Evolutionary conservation across 2,888 invertebrate species (phyloP).

Genomic region (Catocala fraxini): DNA sequence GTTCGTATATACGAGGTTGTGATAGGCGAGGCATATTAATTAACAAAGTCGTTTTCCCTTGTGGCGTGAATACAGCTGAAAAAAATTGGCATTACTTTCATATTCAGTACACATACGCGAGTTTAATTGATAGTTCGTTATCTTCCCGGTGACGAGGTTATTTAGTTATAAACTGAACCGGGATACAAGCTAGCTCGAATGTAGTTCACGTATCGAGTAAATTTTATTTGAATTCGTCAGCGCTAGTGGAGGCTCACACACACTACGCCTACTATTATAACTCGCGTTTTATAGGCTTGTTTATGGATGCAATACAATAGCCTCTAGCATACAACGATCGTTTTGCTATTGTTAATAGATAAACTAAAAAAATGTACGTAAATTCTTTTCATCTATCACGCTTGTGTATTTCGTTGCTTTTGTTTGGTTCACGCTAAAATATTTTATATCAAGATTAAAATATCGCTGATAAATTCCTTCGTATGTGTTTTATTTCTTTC

Average conservation of each 20-base stretch:
- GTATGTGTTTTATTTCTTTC: not conserved
- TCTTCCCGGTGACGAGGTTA: conserved; percentile 58
- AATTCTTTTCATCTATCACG: conserved; percentile 20
- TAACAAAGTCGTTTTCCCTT: conserved; percentile 42
- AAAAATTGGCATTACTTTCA: conserved; percentile 55
- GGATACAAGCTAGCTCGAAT: conserved; percentile 52
- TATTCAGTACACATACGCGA: conserved; percentile 55
- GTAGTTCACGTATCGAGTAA: conserved; percentile 60
- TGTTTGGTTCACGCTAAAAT: not conserved
- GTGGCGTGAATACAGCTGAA: conserved; percentile 28
- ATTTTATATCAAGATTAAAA: conserved; percentile 7
- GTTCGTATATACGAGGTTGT: conserved; percentile 21
- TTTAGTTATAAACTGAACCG: conserved; percentile 64
- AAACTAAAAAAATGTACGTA: conserved; percentile 24
- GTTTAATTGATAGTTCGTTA: conserved; percentile 69
- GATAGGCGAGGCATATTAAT: conserved; percentile 45
- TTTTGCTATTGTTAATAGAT: conserved; percentile 28
- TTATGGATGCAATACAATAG: conserved; percentile 39
- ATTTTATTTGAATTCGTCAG: conserved; percentile 68
- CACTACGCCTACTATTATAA: conserved; percentile 25
- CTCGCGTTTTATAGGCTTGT: conserved; percentile 37
- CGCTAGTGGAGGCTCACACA: conserved; percentile 43
- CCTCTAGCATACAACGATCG: conserved; percentile 15
- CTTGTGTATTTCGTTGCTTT: conserved; percentile 8
- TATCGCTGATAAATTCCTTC: not conserved